Evolutionary conservation across 2,797 vertebrate species (phyloP).

Genomic region (Xenops minutus): DNA sequence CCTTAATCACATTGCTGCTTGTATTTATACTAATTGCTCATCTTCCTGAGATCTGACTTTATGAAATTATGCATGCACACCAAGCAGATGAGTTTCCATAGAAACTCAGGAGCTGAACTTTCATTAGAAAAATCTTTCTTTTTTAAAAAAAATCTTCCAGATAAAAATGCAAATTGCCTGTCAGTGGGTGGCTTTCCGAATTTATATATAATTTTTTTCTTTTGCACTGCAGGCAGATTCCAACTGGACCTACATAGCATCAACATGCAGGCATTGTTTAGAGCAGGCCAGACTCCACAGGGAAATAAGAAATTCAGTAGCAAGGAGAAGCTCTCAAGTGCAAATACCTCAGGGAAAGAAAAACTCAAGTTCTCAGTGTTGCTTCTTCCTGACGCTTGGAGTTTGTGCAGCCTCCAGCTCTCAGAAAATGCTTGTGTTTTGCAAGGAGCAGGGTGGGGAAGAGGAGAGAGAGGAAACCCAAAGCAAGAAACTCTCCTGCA

Average conservation of each 20-base stretch:
- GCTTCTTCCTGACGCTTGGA: neutral
- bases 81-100: slow-evolving; percentile 76
- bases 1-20: slow-evolving; percentile 50
- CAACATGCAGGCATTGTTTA: slow-evolving; percentile 71
- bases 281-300: slow-evolving; percentile 60
- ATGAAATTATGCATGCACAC: slow-evolving; percentile 72
- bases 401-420: neutral
- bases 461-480: neutral
- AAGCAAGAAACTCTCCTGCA: neutral
- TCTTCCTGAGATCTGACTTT: slow-evolving; percentile 68
- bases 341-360: slow-evolving; percentile 54
- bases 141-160: slow-evolving; percentile 60
- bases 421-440: neutral
- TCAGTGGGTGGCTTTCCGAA: slow-evolving; percentile 68
- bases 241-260: slow-evolving; percentile 67
- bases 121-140: slow-evolving; percentile 51
- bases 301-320: slow-evolving; percentile 66
- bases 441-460: neutral
- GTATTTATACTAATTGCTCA: slow-evolving; percentile 65
- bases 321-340: slow-evolving; percentile 55
- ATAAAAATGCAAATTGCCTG: slow-evolving; percentile 78
- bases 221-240: slow-evolving; percentile 62
- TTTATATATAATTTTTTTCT: slow-evolving; percentile 50
- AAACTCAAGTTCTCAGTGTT: slow-evolving; percentile 26
- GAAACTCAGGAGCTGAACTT: slow-evolving; percentile 76